Base-by-base conservation (phyloP, 2,113 vertebrate species). In the Prinia subflava region DNA sequence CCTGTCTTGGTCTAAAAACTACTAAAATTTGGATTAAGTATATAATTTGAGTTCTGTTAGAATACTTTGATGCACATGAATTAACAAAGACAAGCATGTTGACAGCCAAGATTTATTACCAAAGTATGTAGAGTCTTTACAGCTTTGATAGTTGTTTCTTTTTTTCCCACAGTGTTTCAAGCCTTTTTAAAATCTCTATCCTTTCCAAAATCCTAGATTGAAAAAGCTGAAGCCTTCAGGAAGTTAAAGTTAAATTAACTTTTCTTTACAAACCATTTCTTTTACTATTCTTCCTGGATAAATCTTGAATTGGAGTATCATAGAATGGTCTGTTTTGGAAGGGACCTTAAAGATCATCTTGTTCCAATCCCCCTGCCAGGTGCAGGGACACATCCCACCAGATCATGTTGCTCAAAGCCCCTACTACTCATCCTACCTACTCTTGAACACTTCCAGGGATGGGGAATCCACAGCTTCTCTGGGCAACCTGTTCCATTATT, bases 71-170 rank as follows among this genome's bases (percentile, higher is more conserved):
- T 95, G 74, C n/a, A 92, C 47, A 42, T 67, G 62, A 83, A 68
- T 64, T 25, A 94, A 70, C 63, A 95, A 86, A 95, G 73, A 55
- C 41, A 87, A 92, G 41, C 30, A 55, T 11, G 42, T 42, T 95
- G 74, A 92, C 46, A 71, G 87, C 37, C 53, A 94, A 95, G 87
- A 95, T 91, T 95, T 97, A 96, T 97, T 95, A 92, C 52, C 74
- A 33, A 93, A 91, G 37, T 35, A 62, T 67, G 52, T 33, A 92
- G 83, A 75, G n/a, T 71, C 57, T 93, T 97, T 95, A 47, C 69
- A 82, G 52, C 46, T 88, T 70, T 96, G 52, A 63, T 59, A 78
- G 50, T 52, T 17, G 10, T 25, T 62, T 62, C 3, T 25, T 37
- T 33, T 49, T 46, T 50, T 31, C 21, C 12, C n/a, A 23, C 71